phyloP scores from a whole-genome alignment of 2,797 vertebrate genomes.

The Tadarida brasiliensis region DNA sequence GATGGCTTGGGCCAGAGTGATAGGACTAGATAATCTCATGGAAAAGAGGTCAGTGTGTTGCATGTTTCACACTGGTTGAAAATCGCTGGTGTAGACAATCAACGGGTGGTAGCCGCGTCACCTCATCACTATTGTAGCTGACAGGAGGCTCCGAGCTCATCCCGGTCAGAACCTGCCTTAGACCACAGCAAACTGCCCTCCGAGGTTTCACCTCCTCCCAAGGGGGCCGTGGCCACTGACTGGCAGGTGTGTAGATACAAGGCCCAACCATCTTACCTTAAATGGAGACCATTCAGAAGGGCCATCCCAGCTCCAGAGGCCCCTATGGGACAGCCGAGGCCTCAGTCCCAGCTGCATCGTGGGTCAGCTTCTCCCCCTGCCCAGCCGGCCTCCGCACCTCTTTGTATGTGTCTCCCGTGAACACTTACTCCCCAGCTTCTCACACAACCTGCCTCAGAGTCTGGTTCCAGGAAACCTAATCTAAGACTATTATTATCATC shows the following conservation, averaged over 20 bases:
- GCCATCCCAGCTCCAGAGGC: not conserved
- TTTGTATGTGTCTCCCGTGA: not conserved
- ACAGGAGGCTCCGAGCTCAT: not conserved
- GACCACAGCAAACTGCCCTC: not conserved
- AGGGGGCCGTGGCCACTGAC: rapidly evolving
- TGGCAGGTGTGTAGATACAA: no score
- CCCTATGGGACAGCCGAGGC: rapidly evolving
- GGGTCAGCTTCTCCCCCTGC: not conserved
- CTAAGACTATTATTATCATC: not conserved
- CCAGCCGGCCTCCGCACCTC: rapidly evolving
- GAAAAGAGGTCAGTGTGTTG: not conserved
- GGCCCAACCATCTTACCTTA: not conserved
- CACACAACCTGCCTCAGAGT: not conserved
- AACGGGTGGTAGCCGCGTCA: not conserved
- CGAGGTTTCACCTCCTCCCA: not conserved
- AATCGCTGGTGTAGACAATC: not conserved
- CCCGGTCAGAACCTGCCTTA: not conserved
- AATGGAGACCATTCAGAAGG: not conserved
- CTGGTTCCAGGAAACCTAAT: not conserved
- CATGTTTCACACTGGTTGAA: not conserved
- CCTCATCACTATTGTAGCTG: rapidly evolving
- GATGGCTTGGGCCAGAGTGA: not conserved
- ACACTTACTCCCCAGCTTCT: not conserved
- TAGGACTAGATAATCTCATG: not conserved
- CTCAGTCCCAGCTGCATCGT: rapidly evolving